Base-by-base conservation (phyloP, 1,140 invertebrate genomes). In the Branchinecta lindahli region DNA sequence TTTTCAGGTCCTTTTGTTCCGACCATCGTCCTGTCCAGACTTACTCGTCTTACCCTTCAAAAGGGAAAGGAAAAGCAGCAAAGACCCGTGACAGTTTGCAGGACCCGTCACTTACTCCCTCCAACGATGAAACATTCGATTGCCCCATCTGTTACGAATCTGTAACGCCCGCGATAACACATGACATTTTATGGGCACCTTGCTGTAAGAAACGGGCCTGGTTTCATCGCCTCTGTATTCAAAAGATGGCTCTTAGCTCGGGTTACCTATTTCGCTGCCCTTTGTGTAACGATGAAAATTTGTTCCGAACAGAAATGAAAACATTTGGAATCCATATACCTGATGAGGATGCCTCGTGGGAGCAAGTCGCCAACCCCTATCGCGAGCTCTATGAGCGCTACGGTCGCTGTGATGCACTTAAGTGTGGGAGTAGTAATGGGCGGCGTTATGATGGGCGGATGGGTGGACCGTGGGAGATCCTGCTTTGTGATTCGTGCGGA, bases 201-300 rank as follows among this genome's bases (percentile, higher is more conserved):
- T 87, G 85, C 76, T 87, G 85, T 75, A 81, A 80, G 70, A 82
- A 82, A 70, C 82, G 82, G 73, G 80, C 83, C 8, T 86, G 82
- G 81, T 85, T 85, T 75, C 85, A 86, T 76, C 76, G 83, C 61
- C 73, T 73, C 45, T 86, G 85, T 79, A 78, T 87, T 70, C 83
- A 84, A 83, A 81, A 80, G 78, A 78, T 85, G 71, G 85, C 86
- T 4, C 72, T 81, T 33, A 85, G 82, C 78, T 83, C 85, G 52
- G 85, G 86, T 0, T 84, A 87, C 74, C 87, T 86, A 75, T 87
- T 87, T 75, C 86, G 85, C 73, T 87, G 86, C 75, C 85, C 86
- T 8, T 73, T 86, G 3, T 87, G 86, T 75, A 86, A 86, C 71
- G 83, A 85, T 77, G 83, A 83, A 72, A 76, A 78, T n/a, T 75